Evolutionary conservation across 2,888 invertebrate species (phyloP).

Genomic region (Rhaphigaster nebulosa): DNA sequence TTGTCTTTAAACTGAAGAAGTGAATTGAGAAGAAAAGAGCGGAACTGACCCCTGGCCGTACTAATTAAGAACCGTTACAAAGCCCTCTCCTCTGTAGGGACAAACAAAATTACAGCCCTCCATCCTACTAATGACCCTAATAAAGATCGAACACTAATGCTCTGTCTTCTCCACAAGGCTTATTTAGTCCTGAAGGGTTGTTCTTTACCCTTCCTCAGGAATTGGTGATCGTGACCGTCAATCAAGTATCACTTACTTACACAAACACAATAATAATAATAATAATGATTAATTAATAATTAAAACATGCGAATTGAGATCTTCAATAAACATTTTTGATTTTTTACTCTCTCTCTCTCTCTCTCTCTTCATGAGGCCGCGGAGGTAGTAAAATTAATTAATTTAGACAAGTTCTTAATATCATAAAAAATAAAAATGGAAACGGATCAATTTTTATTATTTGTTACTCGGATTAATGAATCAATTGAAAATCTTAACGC

Average conservation of each 20-base stretch:
- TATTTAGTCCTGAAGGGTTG: not conserved
- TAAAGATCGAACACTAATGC: slow-evolving; percentile 36
- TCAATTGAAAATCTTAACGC: too few species aligned
- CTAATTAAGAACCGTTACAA: not conserved
- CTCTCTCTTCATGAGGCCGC: too few species aligned
- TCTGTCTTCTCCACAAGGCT: not conserved
- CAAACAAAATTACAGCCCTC: slow-evolving; percentile 25
- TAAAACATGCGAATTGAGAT: too few species aligned
- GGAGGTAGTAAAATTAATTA: too few species aligned
- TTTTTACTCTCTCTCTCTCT: too few species aligned
- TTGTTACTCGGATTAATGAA: too few species aligned
- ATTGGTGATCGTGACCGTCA: not conserved
- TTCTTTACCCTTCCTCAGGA: not conserved
- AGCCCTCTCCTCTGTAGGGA: not conserved
- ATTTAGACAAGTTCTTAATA: too few species aligned
- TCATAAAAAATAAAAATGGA: too few species aligned
- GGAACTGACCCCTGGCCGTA: not conserved
- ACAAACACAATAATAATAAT: too few species aligned
- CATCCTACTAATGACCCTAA: slow-evolving; percentile 26
- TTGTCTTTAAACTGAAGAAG: not conserved
- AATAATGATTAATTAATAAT: too few species aligned
- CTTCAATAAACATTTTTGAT: too few species aligned
- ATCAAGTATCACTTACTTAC: not conserved
- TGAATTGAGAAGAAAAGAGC: not conserved
- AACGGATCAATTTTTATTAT: too few species aligned